These are phyloP conservation scores for Hermetia illucens DNA, from an alignment of 1,140 invertebrate genomes.

Conservation along the genomic window DNA sequence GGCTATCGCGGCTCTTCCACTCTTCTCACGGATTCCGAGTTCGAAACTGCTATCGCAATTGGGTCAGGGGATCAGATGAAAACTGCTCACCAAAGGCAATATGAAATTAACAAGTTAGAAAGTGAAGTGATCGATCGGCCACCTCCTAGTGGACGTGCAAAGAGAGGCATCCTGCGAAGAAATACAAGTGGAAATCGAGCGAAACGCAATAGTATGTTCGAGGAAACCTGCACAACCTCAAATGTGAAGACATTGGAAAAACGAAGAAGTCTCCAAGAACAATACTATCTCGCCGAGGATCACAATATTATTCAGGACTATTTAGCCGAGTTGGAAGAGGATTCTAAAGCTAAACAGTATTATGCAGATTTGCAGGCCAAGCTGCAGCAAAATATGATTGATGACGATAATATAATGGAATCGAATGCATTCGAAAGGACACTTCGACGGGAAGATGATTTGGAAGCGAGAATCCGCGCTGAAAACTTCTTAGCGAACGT, in stretches of 20 bases:
- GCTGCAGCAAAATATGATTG: constrained; percentile 34
- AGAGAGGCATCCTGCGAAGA: constrained; percentile 25
- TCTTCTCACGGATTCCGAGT: constrained; percentile 60
- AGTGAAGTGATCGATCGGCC: constrained; percentile 9
- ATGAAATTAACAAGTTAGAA: constrained; percentile 47
- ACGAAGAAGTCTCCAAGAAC: constrained; percentile 54
- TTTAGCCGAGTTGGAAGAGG: constrained; percentile 45
- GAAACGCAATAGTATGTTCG: constrained; percentile 69
- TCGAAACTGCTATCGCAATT: constrained; percentile 23
- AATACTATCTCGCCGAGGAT: constrained; percentile 50
- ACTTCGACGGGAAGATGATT: constrained; percentile 11
- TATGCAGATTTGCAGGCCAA: constrained; percentile 32
- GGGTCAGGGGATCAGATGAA: constrained; percentile 17
- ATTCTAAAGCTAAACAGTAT: constrained; percentile 35
- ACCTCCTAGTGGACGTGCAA: not conserved
- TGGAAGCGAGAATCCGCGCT: constrained; percentile 23
- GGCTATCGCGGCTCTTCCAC: constrained; percentile 75
- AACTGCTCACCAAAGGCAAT: constrained; percentile 60
- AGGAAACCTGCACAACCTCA: constrained; percentile 43
- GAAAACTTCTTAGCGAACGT: constrained; percentile 25
- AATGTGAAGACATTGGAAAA: constrained; percentile 39
- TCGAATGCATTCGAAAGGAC: not conserved
- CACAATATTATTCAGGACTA: constrained; percentile 33
- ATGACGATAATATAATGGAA: constrained; percentile 9
- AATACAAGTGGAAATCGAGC: constrained; percentile 40